These are phyloP conservation scores for Crepidodera aurea DNA, from an alignment of 2,888 invertebrate species.

Conservation along the genomic window DNA sequence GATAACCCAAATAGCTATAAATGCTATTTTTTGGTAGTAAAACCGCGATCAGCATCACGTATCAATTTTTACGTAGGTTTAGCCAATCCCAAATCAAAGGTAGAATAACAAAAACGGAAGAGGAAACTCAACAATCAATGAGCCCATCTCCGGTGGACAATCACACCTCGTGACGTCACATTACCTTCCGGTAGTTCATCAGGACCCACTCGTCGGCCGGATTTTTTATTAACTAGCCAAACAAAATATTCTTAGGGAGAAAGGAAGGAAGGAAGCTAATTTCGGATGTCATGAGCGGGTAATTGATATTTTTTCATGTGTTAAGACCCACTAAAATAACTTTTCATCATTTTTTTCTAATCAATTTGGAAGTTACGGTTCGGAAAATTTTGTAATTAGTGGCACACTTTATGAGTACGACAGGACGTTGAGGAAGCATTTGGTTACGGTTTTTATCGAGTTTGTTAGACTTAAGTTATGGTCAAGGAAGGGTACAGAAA, in stretches of 20 bases:
- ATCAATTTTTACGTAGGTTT: conserved; percentile 22
- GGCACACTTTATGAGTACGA: conserved; percentile 44
- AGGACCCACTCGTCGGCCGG: conserved; percentile 30
- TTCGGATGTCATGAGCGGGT: conserved; percentile 37
- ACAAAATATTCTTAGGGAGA: conserved; percentile 23
- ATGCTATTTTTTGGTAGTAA: background rate
- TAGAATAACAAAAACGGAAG: conserved; percentile 52
- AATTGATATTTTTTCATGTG: conserved; percentile 40
- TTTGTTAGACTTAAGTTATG: background rate
- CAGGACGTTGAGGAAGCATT: conserved; percentile 35
- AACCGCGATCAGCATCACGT: background rate
- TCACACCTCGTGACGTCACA: conserved; percentile 57
- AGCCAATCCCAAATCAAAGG: conserved; percentile 28
- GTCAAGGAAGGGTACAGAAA: no score
- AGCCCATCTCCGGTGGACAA: conserved; percentile 59
- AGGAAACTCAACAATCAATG: conserved; percentile 58
- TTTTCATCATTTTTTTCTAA: conserved; percentile 38
- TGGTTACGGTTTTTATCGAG: conserved; percentile 25
- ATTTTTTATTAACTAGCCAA: conserved; percentile 26
- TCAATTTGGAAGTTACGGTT: conserved; percentile 36
- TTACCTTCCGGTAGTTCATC: conserved; percentile 52
- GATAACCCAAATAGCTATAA: no score
- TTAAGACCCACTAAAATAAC: conserved; percentile 28
- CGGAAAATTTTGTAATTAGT: conserved; percentile 32
- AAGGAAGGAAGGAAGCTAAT: conserved; percentile 30